Base-by-base conservation (phyloP, 37 sponge, comb jelly and placozoan species). In the Chondrosia reniformis region DNA sequence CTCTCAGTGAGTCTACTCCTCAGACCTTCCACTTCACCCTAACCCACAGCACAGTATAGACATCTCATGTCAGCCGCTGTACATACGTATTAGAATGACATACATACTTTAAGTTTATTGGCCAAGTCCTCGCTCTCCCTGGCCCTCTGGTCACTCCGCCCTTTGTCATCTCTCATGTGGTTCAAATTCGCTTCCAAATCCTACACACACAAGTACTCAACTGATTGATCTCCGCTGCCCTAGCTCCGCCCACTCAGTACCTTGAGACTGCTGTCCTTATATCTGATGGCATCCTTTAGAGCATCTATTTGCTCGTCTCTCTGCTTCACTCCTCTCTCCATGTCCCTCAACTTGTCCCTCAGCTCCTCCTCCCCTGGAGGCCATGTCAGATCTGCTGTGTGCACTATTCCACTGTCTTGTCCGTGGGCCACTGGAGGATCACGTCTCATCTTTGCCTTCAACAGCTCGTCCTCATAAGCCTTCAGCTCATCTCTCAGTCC, bases 271-370 rank as follows among this genome's bases (percentile, higher is more conserved):
- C 43, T 44, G 57, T 81, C 82, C 55, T 81, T 81, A 21, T 54
- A 49, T 19, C 24, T 24, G 38, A 81, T n/a, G 3, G 85, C 72
- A 54, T 82, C 79, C 77, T 49, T 81, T 39, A 89, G 43, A 4
- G 79, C 54, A 30, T 61, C 76, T 0, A 85, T 59, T 58, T 89
- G 86, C 15, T 55, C 67, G 34, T 89, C 90, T 59, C 82, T 89
- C 45, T 42, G 74, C 15, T 66, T 39, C 49, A 81, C 54, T 12
- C 76, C 78, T 19, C 49, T 74, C 62, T 80, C 81, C 63, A 75
- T 33, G 6, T 85, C 46, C 33, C 55, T 81, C 52, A 89, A 40
- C 42, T 73, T 67, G 5, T 77, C 44, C 27, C 55, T 66, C 44
- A 89, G 71, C 56, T 36, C 33, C 4, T 22, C 22, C 37, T 28